phyloP scores from a whole-genome alignment of 2,113 vertebrate genomes.

The Epinephelus moara region DNA sequence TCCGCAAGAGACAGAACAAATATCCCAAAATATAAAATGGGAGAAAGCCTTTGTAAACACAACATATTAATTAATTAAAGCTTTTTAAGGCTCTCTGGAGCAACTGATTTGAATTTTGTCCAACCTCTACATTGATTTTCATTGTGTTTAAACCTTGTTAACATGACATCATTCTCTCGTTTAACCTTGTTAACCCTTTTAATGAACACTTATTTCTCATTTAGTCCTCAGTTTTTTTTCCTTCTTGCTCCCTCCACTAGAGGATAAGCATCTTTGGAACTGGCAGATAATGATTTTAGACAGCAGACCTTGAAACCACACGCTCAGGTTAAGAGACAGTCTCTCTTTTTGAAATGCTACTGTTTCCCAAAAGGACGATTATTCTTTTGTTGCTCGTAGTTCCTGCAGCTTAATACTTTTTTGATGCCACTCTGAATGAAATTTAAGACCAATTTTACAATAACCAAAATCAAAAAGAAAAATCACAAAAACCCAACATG shows the following conservation, averaged over 20 bases:
- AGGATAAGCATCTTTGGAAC: background rate
- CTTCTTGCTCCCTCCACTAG: no score
- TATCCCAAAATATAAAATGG: background rate
- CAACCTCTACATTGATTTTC: background rate
- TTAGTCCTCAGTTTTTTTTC: background rate
- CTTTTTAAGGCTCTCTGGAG: no score
- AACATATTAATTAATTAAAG: background rate
- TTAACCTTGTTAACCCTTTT: background rate
- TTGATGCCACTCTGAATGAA: no score
- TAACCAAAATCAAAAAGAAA: no score
- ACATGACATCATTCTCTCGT: background rate
- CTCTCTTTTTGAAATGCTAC: background rate
- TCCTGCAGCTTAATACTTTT: no score
- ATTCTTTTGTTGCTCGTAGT: background rate
- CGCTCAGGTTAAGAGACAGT: background rate
- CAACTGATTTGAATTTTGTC: background rate
- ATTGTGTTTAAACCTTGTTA: background rate
- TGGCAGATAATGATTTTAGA: conserved; percentile 1
- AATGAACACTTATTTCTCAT: conserved; percentile 8
- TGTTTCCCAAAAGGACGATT: background rate
- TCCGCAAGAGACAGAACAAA: background rate
- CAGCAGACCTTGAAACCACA: conserved; percentile 5
- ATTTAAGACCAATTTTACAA: no score
- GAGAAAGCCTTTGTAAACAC: background rate
- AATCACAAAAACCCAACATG: no score